Evolutionary conservation across 2,113 vertebrate species (phyloP).

Genomic region (Acanthochromis polyacanthus): DNA sequence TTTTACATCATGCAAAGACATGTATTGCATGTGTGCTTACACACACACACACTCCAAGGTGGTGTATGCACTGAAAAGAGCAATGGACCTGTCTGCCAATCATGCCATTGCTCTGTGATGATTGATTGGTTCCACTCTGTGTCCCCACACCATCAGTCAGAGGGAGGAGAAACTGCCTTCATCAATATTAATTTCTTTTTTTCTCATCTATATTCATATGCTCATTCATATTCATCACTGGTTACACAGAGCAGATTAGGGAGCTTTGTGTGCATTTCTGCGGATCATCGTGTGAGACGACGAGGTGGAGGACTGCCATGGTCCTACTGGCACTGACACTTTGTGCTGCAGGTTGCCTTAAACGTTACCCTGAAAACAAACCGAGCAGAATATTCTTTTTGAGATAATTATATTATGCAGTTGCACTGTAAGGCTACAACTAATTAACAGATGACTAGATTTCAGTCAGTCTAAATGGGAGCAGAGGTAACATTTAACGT

Average conservation of each 20-base stretch:
- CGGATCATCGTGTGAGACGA: constrained; percentile 46
- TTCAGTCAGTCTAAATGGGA: too few relatives aligned
- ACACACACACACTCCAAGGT: background rate
- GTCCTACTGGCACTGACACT: constrained; percentile 1
- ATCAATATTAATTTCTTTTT: constrained; percentile 73
- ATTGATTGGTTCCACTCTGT: constrained; percentile 69
- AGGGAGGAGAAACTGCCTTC: constrained; percentile 58
- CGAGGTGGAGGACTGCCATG: constrained; percentile 13
- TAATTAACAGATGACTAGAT: background rate
- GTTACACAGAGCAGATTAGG: constrained; percentile 64
- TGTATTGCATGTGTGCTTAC: background rate
- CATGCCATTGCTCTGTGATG: constrained; percentile 39
- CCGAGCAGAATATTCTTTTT: background rate
- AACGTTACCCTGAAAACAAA: constrained; percentile 1
- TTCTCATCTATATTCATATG: constrained; percentile 74
- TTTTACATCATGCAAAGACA: constrained; percentile 7
- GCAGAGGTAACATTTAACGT: too few relatives aligned
- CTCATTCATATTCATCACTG: constrained; percentile 76
- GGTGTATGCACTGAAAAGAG: constrained; percentile 13
- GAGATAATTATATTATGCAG: background rate
- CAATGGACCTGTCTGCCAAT: constrained; percentile 49
- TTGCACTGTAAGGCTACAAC: background rate
- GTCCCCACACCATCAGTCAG: constrained; percentile 57
- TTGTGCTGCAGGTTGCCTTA: background rate
- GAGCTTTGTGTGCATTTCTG: constrained; percentile 59